Conservation (phyloP, 2,113 vertebrate genomes). For the Sander vitreus region DNA sequence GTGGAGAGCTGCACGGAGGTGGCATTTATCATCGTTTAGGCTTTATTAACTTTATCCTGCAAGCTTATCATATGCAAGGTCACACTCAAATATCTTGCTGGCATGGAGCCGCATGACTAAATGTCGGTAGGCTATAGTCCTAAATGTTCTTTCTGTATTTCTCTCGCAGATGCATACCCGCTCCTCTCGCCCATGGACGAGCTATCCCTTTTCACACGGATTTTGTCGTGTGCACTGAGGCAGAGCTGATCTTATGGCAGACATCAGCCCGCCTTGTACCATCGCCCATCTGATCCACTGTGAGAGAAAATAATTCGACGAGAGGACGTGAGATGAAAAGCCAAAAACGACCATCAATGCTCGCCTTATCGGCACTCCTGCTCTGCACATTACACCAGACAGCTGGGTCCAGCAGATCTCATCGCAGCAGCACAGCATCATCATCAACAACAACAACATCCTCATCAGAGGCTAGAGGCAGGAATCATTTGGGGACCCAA, state of each 20-base stretch:
- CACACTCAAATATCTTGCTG: constrained; percentile 11
- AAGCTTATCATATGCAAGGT: constrained; percentile 49
- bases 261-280: constrained; percentile 38
- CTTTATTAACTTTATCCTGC: constrained; percentile 4
- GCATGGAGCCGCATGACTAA: constrained; percentile 9
- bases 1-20: not conserved
- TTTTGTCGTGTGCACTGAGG: constrained; percentile 43
- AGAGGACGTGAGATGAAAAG: constrained; percentile 69
- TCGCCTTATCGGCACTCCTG: constrained; percentile 71
- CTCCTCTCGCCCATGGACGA: constrained; percentile 39
- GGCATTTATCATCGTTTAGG: not conserved
- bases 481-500: constrained; percentile 31
- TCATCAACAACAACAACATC: constrained; percentile 34
- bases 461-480: constrained; percentile 47
- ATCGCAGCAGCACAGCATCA: constrained; percentile 49
- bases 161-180: constrained; percentile 58
- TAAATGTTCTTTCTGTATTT: constrained; percentile 5
- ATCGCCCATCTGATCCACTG: constrained; percentile 60
- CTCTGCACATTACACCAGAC: constrained; percentile 68
- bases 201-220: constrained; percentile 15
- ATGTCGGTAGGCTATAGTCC: not conserved
- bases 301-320: constrained; percentile 44
- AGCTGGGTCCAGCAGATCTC: constrained; percentile 47
- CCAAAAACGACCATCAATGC: constrained; percentile 57
- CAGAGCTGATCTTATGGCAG: constrained; percentile 70